A percentile compares a stretch with the other conserved stretches of the same genome.
phyloP scores from a whole-genome alignment of 2,888 invertebrate species.

The Mesorhabditis spiculigera region DNA sequence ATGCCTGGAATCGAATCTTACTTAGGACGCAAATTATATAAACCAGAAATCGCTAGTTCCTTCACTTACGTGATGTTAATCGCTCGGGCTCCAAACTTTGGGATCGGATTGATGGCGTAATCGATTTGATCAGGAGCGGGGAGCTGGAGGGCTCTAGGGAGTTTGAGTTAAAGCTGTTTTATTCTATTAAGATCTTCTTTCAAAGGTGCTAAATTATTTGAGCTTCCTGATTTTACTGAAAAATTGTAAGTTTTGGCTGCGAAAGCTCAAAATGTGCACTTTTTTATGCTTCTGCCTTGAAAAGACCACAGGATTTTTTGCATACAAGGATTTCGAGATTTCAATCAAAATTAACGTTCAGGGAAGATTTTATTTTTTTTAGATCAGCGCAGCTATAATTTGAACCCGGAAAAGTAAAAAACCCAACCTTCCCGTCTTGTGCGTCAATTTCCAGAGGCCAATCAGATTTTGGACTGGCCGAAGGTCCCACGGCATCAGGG shows the following conservation, averaged over 20 bases:
- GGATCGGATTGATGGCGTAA: conserved; percentile 57
- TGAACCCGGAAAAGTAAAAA: too few relatives aligned
- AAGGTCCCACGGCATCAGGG: conserved; percentile 53
- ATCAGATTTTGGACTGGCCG: conserved; percentile 51
- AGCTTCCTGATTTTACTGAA: too few relatives aligned
- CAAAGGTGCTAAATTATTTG: conserved; percentile 12
- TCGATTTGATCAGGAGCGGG: conserved; percentile 55
- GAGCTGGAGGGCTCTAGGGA: conserved; percentile 32
- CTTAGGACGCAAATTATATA: neutral
- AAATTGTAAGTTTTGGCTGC: too few relatives aligned
- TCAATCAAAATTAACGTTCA: too few relatives aligned
- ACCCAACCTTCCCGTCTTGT: neutral
- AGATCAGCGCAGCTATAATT: too few relatives aligned
- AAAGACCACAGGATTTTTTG: too few relatives aligned
- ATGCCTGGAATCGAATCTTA: conserved; percentile 35
- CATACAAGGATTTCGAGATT: too few relatives aligned
- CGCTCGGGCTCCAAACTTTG: conserved; percentile 56
- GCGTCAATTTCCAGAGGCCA: conserved; percentile 45
- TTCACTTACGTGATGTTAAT: conserved; percentile 52
- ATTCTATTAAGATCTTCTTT: conserved; percentile 18
- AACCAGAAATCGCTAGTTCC: neutral
- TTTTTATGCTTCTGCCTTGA: too few relatives aligned
- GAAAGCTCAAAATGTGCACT: too few relatives aligned
- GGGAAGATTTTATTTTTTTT: too few relatives aligned
- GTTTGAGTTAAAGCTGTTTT: neutral